Conservation (phyloP, 2,113 vertebrate genomes). For the Garra rufa region DNA sequence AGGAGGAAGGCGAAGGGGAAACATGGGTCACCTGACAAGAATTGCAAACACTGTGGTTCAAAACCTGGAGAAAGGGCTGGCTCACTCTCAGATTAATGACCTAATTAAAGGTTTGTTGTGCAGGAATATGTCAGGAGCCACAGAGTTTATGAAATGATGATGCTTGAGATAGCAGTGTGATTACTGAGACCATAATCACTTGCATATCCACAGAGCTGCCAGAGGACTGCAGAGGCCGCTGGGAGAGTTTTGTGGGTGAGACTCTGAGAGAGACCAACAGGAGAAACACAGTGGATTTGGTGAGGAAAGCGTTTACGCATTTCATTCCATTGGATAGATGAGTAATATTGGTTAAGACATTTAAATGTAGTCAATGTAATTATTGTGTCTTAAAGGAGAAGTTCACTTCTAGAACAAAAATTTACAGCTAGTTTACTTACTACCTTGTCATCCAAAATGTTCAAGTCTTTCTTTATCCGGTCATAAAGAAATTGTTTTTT, state of each 20-base stretch:
- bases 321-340: slow-evolving; percentile 10
- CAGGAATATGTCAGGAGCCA: background rate
- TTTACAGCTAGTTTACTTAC: too few relatives aligned
- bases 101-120: slow-evolving; percentile 81
- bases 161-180: background rate
- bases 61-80: slow-evolving; percentile 89
- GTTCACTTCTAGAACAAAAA: too few relatives aligned
- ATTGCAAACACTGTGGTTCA: slow-evolving; percentile 95
- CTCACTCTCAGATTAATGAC: slow-evolving; percentile 85
- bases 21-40: slow-evolving; percentile 96
- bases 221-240: slow-evolving; percentile 91
- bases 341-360: background rate
- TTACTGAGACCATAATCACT: background rate
- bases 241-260: slow-evolving; percentile 96
- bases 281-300: slow-evolving; percentile 93
- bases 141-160: background rate
- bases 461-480: too few relatives aligned
- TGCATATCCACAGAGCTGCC: slow-evolving; percentile 82
- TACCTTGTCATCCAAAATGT: too few relatives aligned
- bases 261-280: slow-evolving; percentile 91
- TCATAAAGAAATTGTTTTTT: too few relatives aligned
- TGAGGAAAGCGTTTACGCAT: slow-evolving; percentile 67
- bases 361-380: background rate
- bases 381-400: too few relatives aligned
- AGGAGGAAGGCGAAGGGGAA: slow-evolving; percentile 89